Evolutionary conservation across 2,888 invertebrate genomes (phyloP), one percentile per base, ranked within the genome.

Genomic region (Synergus umbraculus): DNA sequence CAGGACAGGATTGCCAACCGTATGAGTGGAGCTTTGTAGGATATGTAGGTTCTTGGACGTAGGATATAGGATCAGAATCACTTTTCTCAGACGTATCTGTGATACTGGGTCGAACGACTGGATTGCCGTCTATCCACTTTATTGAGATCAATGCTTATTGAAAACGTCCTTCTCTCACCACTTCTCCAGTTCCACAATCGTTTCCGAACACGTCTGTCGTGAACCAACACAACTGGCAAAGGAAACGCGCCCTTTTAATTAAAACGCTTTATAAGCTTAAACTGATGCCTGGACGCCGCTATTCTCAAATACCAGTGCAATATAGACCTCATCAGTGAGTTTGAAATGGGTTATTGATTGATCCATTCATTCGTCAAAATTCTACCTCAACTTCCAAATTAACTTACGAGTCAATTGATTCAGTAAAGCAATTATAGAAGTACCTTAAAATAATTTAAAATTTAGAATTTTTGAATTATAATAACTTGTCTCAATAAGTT

Each of bases 121-220:
- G 83, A 84, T 87, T 85, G 85, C 81, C 83, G 82, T 85, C 86
- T 85, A 87, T 87, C 85, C 86, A 84, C 85, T 87, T 88, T 85
- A 87, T 88, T 86, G 86, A 86, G 88, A 87, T 87, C 85, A 87
- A 87, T 86, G 85, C 85, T 87, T 86, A 87, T 88, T 87, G 87
- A 87, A 86, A 87, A 87, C 80, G 85, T 80, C 83, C 79, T 80
- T 82, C 81, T 82, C 73, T 15, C 54, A 18, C 58, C 10, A 67
- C 49, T 44, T 44, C 44, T 60, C 67, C 22, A 65, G 76, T 65
- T 77, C 76, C 67, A 44, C 76, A 67, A 78, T 78, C 80, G 80
- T 79, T 67, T 79, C 78, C 54, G 54, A 83, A 83, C 80, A 69
- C 76, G 60, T 79, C 49, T 76, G 67, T 67, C 58, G 65, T 65